Conservation (phyloP, 1,140 invertebrate genomes). For the Drosophila melanogaster region DNA sequence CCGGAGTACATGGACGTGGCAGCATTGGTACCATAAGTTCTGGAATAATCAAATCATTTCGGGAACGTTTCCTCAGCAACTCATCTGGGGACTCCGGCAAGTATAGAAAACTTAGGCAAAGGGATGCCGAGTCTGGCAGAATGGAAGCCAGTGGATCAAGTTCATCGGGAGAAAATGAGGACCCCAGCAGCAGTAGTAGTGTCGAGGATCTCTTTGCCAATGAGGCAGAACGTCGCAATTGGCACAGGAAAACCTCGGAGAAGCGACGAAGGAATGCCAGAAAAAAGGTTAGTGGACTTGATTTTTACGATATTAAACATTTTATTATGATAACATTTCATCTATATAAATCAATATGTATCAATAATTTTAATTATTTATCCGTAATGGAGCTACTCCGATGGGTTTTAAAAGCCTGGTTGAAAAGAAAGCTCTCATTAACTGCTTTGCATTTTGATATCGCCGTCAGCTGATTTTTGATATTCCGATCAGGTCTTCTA, state of each 20-base stretch:
- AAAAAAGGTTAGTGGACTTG: conserved; percentile 53
- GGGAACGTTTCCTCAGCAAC: conserved; percentile 59
- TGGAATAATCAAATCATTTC: conserved; percentile 60
- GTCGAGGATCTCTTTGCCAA: conserved; percentile 60
- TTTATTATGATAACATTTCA: no score
- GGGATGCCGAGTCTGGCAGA: conserved; percentile 52
- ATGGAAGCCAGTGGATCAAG: conserved; percentile 1
- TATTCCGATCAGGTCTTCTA: conserved; percentile 36
- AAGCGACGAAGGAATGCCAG: conserved; percentile 12
- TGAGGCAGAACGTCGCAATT: conserved; percentile 51
- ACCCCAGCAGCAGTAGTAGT: conserved; percentile 60
- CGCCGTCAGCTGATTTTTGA: conserved; percentile 7
- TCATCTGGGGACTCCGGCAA: conserved; percentile 26
- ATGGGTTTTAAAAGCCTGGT: not conserved
- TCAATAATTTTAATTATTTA: not conserved
- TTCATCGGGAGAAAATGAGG: conserved; percentile 38
- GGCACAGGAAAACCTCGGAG: conserved; percentile 37
- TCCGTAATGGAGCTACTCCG: not conserved
- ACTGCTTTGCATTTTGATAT: conserved; percentile 60
- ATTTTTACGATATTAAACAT: not conserved
- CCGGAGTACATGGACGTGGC: conserved; percentile 50
- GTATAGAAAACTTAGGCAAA: conserved; percentile 55
- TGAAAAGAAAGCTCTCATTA: conserved; percentile 17
- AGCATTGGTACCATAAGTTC: conserved; percentile 64
- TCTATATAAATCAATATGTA: not conserved